Percentiles rank a stretch among this genome's conserved stretches.
phyloP scores from a whole-genome alignment of 2,113 vertebrate genomes.

The Lasiurus borealis region DNA sequence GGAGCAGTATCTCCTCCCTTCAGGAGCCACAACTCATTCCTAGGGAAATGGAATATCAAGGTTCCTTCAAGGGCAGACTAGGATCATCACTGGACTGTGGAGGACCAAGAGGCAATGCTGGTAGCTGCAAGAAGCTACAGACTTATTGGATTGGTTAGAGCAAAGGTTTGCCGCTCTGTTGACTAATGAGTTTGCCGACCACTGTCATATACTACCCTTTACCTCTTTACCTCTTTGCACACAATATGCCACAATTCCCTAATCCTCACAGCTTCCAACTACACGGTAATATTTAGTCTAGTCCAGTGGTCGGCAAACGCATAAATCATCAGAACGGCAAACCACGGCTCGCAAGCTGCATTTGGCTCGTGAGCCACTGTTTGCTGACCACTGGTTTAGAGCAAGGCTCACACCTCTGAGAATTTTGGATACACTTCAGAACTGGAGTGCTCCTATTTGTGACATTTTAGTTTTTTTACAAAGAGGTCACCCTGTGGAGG shows the following conservation, averaged over 20 bases:
- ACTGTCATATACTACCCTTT: too few relatives aligned
- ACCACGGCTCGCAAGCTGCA: too few relatives aligned
- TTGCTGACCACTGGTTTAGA: background rate
- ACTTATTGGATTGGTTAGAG: background rate
- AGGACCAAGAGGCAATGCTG: background rate
- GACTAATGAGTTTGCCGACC: too few relatives aligned
- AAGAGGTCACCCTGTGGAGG: background rate
- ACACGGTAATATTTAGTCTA: too few relatives aligned
- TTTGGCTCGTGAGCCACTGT: too few relatives aligned
- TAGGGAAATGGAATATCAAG: background rate
- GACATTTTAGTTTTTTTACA: constrained; percentile 17
- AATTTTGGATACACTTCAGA: background rate
- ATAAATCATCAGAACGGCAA: too few relatives aligned
- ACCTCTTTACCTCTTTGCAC: too few relatives aligned
- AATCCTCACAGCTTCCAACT: too few relatives aligned
- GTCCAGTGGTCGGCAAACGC: too few relatives aligned
- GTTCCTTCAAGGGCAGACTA: background rate
- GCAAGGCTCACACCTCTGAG: background rate
- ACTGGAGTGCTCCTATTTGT: background rate
- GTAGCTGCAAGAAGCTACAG: background rate
- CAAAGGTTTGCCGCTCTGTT: too few relatives aligned
- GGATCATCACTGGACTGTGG: background rate
- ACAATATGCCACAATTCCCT: too few relatives aligned
- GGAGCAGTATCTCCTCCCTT: background rate
- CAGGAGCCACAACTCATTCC: background rate